Evolutionary conservation across 2,888 invertebrate species (phyloP).

Genomic region (Endotricha flammealis): DNA sequence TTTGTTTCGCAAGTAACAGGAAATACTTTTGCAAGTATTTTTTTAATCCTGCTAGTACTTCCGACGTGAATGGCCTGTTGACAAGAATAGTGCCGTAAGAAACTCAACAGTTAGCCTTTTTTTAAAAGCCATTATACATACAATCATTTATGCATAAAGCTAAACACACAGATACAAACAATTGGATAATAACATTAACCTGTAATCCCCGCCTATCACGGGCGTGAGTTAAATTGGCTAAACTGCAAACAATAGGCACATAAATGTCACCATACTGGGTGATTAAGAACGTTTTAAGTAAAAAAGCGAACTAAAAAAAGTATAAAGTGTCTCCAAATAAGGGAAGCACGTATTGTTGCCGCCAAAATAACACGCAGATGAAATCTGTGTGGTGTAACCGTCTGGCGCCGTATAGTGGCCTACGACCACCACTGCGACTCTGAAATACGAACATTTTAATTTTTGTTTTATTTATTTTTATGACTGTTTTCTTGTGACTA

Average conservation of each 20-base stretch:
- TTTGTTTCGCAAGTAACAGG: too few relatives aligned
- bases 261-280: conserved; percentile 38
- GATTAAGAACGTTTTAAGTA: conserved; percentile 42
- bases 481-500: too few relatives aligned
- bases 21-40: too few relatives aligned
- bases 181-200: too few relatives aligned
- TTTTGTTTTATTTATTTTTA: too few relatives aligned
- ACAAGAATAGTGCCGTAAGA: too few relatives aligned
- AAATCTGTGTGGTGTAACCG: conserved; percentile 62
- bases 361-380: conserved; percentile 64
- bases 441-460: too few relatives aligned
- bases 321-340: conserved; percentile 47
- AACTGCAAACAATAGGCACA: conserved; percentile 48
- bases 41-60: too few relatives aligned
- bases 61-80: too few relatives aligned
- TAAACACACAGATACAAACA: too few relatives aligned
- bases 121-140: too few relatives aligned
- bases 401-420: conserved; percentile 52
- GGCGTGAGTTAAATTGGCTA: conserved; percentile 15
- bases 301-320: conserved; percentile 45
- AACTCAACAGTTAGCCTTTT: too few relatives aligned
- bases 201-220: conserved; percentile 12
- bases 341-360: conserved; percentile 67
- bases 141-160: conserved; percentile 3
- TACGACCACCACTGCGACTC: conserved; percentile 14